Evolutionary conservation across 92 coral and sea anemone species (phyloP), one percentile per base, ranked within the genome.

Genomic region (Meandrina meandrites): DNA sequence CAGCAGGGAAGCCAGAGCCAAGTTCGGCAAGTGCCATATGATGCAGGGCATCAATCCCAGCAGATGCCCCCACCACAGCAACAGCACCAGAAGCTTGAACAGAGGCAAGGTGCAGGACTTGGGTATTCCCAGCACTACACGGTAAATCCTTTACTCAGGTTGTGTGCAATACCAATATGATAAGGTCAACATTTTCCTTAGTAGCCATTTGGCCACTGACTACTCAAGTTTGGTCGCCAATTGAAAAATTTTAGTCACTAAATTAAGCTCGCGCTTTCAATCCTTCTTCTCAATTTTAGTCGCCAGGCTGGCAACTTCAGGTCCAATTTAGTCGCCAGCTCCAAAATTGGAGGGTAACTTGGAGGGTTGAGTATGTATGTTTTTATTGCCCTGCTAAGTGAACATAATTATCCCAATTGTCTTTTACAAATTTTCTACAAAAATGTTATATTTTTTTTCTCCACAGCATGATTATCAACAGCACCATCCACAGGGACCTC

Each of bases 61-160:
- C 92, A 89, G 81, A 88, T 89, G 88, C 92, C 82, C 8, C 90
- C 90, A 36, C 92, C 94, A 84, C 89, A 47, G 51, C 86, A 85
- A 7, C 88, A 85, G 82, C 82, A 76, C 76, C 81, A 62, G 68
- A 79, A 77, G 82, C 82, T 57, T n/a, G 89, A 86, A 68, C 77
- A 77, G 67, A 78, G 84, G 50, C 67, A 77, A 45, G 37, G 74
- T 36, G 19, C 80, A 37, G 79, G 86, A 34, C 79, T 51, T 34
- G 79, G 80, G 31, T 84, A 84, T 74, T 73, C 87, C 17, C 87
- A 83, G 35, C 62, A 53, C 80, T 72, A 84, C 42, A n/a, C 53
- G 21, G 87, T 84, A 60, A 53, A 40, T 73, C 4, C 42, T 51
- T 78, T 28, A 8, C 64, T 53, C 22, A 1, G 11, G 0, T 8